phyloP scores from a whole-genome alignment of 2,888 invertebrate species.

The Clostera curtula region DNA sequence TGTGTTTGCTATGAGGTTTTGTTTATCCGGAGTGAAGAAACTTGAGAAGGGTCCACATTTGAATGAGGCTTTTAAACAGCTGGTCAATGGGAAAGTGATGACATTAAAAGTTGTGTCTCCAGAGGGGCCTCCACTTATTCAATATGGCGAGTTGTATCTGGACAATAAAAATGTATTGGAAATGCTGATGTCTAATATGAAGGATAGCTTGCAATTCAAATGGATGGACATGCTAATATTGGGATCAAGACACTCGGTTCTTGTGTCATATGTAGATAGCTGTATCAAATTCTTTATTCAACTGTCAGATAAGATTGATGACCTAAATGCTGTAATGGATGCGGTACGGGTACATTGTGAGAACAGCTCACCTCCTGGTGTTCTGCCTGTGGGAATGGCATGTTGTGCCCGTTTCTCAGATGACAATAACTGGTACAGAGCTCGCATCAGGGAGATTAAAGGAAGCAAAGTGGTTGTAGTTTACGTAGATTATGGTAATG shows the following conservation, averaged over 20 bases:
- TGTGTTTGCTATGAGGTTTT: constrained; percentile 85
- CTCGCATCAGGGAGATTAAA: constrained; percentile 79
- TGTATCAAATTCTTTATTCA: constrained; percentile 85
- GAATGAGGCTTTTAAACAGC: constrained; percentile 81
- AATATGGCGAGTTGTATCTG: constrained; percentile 82
- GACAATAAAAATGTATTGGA: constrained; percentile 76
- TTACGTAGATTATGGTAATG: constrained; percentile 97
- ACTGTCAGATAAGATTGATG: constrained; percentile 74
- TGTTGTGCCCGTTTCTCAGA: constrained; percentile 87
- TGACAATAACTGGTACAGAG: constrained; percentile 94
- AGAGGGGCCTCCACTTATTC: constrained; percentile 81
- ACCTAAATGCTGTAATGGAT: constrained; percentile 79
- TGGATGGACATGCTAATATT: constrained; percentile 50
- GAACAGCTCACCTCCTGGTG: constrained; percentile 53
- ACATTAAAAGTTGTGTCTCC: constrained; percentile 79
- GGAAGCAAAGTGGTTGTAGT: constrained; percentile 79
- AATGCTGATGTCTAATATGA: constrained; percentile 58
- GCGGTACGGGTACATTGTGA: constrained; percentile 77
- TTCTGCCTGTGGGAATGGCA: constrained; percentile 76
- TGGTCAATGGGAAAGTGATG: constrained; percentile 78
- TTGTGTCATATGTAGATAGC: constrained; percentile 80
- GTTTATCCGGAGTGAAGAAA: constrained; percentile 81
- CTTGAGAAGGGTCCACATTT: constrained; percentile 73
- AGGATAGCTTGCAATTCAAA: constrained; percentile 56
- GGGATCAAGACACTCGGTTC: constrained; percentile 60